These are phyloP conservation scores for Danaus melanippus DNA, from an alignment of 1,140 invertebrate genomes.

Conservation along the genomic window DNA sequence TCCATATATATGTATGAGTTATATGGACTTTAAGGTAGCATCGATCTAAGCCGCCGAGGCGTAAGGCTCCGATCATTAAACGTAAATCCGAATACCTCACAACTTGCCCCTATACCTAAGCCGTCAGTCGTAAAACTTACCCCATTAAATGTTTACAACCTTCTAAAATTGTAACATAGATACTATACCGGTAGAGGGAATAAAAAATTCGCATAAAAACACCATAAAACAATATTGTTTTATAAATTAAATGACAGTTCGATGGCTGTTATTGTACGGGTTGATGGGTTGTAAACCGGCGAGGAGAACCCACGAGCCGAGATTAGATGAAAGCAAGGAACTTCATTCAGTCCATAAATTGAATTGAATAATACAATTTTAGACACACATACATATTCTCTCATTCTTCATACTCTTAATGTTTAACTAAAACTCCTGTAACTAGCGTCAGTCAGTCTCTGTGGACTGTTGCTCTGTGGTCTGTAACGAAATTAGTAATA, in stretches of 20 bases:
- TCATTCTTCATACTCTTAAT: no score
- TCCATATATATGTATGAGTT: no score
- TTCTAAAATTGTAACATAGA: conserved; percentile 38
- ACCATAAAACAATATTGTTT: conserved; percentile 6
- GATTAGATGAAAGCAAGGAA: no score
- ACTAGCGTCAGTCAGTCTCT: conserved; percentile 7
- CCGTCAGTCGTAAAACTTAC: conserved; percentile 52
- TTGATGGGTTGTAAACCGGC: neutral
- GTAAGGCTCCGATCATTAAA: conserved; percentile 27
- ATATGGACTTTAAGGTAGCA: no score
- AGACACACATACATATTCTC: no score
- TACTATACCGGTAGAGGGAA: conserved; percentile 10
- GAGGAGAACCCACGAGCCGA: no score
- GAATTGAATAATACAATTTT: no score
- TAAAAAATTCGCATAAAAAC: conserved; percentile 11
- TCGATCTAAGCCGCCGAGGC: no score
- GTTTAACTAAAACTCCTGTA: no score
- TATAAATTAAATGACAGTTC: no score
- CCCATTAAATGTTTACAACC: conserved; percentile 57
- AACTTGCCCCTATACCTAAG: conserved; percentile 19
- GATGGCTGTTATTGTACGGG: no score
- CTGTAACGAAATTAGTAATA: conserved; percentile 21
- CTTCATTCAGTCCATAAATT: no score
- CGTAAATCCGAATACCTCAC: conserved; percentile 9
- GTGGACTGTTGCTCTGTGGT: conserved; percentile 11